Evolutionary conservation across 2,888 invertebrate species (phyloP).

Genomic region (Neuroscelio doddi): DNA sequence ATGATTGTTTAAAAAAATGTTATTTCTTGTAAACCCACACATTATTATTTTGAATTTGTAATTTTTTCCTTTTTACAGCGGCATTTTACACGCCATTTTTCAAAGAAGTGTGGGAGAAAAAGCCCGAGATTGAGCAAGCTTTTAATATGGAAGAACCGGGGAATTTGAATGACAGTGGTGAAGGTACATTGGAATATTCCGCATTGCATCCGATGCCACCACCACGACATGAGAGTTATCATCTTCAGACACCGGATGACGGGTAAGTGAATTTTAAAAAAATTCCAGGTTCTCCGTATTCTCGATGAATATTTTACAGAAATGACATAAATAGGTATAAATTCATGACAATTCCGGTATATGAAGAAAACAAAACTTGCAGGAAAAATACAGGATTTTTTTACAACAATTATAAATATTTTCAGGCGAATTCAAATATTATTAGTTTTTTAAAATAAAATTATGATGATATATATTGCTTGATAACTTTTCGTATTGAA

Average conservation of each 20-base stretch:
- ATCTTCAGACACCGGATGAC: conserved; percentile 76
- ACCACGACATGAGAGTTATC: conserved; percentile 85
- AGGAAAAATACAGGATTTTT: too few relatives aligned
- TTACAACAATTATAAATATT: too few relatives aligned
- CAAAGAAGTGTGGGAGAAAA: conserved; percentile 96
- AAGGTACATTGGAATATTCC: conserved; percentile 78
- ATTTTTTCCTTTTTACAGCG: conserved; percentile 74
- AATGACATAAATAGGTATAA: too few relatives aligned
- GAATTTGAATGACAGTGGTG: conserved; percentile 78
- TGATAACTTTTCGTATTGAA: too few relatives aligned
- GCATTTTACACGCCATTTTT: conserved; percentile 97
- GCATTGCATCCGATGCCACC: conserved; percentile 80
- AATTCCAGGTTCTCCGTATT: conserved; percentile 2
- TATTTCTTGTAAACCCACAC: too few relatives aligned
- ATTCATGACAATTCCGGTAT: too few relatives aligned
- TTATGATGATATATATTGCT: too few relatives aligned
- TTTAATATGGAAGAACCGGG: conserved; percentile 88
- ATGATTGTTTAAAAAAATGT: too few relatives aligned
- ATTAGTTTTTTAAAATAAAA: too few relatives aligned
- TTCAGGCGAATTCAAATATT: too few relatives aligned
- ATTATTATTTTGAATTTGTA: too few relatives aligned
- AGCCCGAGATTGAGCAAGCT: conserved; percentile 94
- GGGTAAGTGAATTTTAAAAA: conserved; percentile 70
- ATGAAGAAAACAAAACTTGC: too few relatives aligned
- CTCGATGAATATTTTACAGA: conserved; percentile 6